Conservation (phyloP, 1,140 invertebrate species). For the Philopotamus ludificatus region DNA sequence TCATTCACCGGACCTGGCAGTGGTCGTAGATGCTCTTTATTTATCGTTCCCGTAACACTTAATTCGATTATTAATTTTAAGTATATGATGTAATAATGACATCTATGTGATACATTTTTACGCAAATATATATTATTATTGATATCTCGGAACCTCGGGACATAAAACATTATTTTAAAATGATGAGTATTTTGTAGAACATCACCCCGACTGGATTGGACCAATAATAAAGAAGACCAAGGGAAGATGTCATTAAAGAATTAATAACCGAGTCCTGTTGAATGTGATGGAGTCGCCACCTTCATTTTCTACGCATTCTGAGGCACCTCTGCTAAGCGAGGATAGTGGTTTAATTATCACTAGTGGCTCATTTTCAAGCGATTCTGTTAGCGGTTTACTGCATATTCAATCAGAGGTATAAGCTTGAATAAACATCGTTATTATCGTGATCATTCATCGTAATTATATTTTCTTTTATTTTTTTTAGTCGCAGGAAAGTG, state of each 20-base stretch:
- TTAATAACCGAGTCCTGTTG: background rate
- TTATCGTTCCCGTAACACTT: no score
- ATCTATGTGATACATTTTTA: no score
- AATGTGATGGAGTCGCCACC: constrained; percentile 59
- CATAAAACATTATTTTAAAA: no score
- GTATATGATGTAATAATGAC: no score
- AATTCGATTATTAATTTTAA: no score
- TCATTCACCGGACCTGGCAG: no score
- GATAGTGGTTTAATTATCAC: constrained; percentile 63
- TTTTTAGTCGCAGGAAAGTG: constrained; percentile 54
- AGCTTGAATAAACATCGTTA: background rate
- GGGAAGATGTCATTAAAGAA: background rate
- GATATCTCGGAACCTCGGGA: no score
- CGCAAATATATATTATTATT: no score
- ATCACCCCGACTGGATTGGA: no score
- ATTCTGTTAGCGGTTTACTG: constrained; percentile 57
- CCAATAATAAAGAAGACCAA: no score
- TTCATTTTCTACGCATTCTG: constrained; percentile 60
- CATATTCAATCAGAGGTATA: constrained; percentile 60
- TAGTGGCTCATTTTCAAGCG: constrained; percentile 64
- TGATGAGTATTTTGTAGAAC: no score
- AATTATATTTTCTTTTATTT: constrained; percentile 32
- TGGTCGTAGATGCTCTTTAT: no score
- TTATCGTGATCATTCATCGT: background rate
- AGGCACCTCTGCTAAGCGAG: constrained; percentile 61